Percentiles rank a stretch among this genome's conserved stretches.
phyloP scores from a whole-genome alignment of 37 sponge, comb jelly and placozoan species.

The Beroe forskalii region DNA sequence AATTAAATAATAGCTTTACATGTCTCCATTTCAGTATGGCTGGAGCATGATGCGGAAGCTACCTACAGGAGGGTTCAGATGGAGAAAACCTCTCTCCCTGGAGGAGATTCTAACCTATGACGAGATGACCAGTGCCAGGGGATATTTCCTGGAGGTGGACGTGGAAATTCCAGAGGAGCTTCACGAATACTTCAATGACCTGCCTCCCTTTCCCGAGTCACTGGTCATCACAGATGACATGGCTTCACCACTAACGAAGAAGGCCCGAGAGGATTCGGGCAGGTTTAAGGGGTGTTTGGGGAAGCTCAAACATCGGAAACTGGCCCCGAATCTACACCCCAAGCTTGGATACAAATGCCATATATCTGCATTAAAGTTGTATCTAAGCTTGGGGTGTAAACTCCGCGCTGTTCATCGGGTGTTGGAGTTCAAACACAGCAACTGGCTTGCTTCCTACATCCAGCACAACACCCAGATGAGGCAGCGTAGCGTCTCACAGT shows the following conservation, averaged over 20 bases:
- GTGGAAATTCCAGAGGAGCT: not conserved
- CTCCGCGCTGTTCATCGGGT: not conserved
- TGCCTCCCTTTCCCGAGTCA: constrained; percentile 23
- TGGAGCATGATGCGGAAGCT: not conserved
- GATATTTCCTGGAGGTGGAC: not conserved
- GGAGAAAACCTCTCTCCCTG: not conserved
- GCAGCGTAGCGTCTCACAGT: not conserved
- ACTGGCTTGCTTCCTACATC: constrained; percentile 33
- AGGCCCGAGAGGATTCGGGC: not conserved
- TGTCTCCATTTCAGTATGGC: constrained; percentile 20
- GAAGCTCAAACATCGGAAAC: not conserved
- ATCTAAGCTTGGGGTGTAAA: not conserved
- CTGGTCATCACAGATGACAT: not conserved
- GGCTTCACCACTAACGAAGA: not conserved
- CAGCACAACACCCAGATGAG: constrained; percentile 21
- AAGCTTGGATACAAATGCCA: not conserved
- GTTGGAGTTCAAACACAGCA: not conserved
- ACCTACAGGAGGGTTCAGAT: not conserved
- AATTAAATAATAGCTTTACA: too few species aligned
- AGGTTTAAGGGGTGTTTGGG: not conserved
- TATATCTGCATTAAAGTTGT: not conserved
- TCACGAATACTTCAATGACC: constrained; percentile 21
- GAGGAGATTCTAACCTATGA: not conserved
- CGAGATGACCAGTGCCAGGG: not conserved
- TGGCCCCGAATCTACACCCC: not conserved